These are phyloP conservation scores for Crotalus viridis DNA, from an alignment of 2,113 vertebrate genomes.

Conservation along the genomic window DNA sequence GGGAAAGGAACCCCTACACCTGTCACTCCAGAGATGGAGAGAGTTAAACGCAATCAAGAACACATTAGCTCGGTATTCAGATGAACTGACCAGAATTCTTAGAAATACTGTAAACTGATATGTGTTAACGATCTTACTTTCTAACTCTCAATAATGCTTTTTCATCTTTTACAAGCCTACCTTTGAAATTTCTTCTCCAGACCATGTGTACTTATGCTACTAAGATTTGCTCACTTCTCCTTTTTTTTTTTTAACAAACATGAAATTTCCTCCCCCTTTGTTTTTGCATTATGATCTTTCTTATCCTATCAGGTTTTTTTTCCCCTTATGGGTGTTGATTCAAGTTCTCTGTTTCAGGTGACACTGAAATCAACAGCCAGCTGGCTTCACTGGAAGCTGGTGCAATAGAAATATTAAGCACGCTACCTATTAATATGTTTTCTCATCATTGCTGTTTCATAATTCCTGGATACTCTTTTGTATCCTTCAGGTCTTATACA, in stretches of 20 bases:
- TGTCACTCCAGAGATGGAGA: slow-evolving; percentile 78
- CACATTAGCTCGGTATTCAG: slow-evolving; percentile 81
- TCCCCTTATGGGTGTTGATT: neutral
- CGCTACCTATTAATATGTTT: neutral
- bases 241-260: neutral
- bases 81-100: neutral
- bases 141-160: slow-evolving; percentile 15
- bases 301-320: neutral
- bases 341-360: neutral
- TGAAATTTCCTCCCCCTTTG: neutral
- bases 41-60: slow-evolving; percentile 82
- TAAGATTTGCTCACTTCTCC: neutral
- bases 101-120: neutral
- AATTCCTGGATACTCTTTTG: slow-evolving; percentile 60
- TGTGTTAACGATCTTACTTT: neutral
- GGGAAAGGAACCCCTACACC: slow-evolving; percentile 77
- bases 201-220: neutral
- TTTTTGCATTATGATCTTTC: slow-evolving; percentile 3
- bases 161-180: accelerated
- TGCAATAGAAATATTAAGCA: neutral
- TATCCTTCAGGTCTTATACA: slow-evolving; percentile 74
- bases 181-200: neutral
- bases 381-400: neutral
- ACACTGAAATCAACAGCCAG: neutral
- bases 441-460: slow-evolving; percentile 1